Evolutionary conservation across 2,113 vertebrate species (phyloP).

Genomic region (Tricholaema leucomelas): DNA sequence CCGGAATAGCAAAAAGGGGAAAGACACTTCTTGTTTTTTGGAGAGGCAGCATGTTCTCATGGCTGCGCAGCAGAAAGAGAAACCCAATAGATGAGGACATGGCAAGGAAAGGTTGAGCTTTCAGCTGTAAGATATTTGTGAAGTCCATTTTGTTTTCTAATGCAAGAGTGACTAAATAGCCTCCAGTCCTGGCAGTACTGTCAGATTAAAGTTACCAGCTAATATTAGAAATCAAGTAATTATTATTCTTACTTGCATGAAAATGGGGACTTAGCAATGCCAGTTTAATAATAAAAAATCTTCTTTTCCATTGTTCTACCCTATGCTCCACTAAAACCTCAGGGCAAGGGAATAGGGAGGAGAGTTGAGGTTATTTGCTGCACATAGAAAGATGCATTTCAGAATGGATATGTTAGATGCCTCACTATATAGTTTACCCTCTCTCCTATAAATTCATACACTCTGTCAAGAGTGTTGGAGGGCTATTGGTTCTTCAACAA

Average conservation of each 20-base stretch:
- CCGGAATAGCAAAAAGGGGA: not conserved
- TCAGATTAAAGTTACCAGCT: not conserved
- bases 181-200: not conserved
- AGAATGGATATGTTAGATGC: too few relatives aligned
- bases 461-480: not conserved
- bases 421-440: not conserved
- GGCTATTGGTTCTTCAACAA: not conserved
- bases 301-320: not conserved
- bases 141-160: not conserved
- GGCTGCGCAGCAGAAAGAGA: rapidly evolving
- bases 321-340: not conserved
- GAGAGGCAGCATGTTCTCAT: not conserved
- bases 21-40: not conserved
- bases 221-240: not conserved
- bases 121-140: not conserved
- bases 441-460: not conserved
- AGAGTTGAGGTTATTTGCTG: not conserved
- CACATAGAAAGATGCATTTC: not conserved
- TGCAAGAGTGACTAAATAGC: not conserved
- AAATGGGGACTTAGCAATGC: not conserved
- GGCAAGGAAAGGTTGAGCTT: not conserved
- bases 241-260: not conserved
- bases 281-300: not conserved
- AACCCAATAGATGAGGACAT: rapidly evolving
- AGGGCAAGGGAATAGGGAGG: too few relatives aligned